Conservation (phyloP, 2,113 vertebrate genomes). For the Cygnus atratus region DNA sequence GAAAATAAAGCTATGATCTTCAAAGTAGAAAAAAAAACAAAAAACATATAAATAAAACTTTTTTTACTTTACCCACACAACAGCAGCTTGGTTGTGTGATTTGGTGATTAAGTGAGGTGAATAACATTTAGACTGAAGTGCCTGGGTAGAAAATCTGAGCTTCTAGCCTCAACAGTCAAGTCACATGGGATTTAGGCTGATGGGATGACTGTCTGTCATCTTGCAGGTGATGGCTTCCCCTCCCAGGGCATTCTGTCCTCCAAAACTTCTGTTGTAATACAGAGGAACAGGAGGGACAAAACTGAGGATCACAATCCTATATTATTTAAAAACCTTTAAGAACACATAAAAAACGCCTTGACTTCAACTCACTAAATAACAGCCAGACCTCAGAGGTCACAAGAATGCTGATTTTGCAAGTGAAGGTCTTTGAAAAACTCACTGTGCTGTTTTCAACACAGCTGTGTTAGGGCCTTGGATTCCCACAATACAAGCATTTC, state of each 20-base stretch:
- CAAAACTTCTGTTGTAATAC: not conserved
- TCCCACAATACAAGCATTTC: not conserved
- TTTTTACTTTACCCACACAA: not conserved
- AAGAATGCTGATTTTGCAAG: not conserved
- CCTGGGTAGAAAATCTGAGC: not conserved
- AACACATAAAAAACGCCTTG: not conserved
- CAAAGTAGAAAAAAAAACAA: not conserved
- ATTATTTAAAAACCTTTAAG: not conserved
- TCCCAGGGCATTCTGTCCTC: not conserved
- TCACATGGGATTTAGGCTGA: not conserved
- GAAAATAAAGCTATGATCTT: not conserved
- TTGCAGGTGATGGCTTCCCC: not conserved
- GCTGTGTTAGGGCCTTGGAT: not conserved
- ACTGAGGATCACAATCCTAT: not conserved
- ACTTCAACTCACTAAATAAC: not conserved
- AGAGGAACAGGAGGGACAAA: not conserved
- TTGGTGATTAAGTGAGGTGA: not conserved
- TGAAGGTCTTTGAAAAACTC: slow-evolving; percentile 14
- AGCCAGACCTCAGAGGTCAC: not conserved
- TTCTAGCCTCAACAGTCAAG: not conserved
- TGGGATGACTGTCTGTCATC: not conserved
- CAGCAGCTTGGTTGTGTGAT: not conserved
- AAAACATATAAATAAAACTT: not conserved
- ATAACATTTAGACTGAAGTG: not conserved
- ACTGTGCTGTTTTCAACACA: not conserved